Base-by-base conservation (phyloP, 2,888 invertebrate genomes). In the Malachius bipustulatus region DNA sequence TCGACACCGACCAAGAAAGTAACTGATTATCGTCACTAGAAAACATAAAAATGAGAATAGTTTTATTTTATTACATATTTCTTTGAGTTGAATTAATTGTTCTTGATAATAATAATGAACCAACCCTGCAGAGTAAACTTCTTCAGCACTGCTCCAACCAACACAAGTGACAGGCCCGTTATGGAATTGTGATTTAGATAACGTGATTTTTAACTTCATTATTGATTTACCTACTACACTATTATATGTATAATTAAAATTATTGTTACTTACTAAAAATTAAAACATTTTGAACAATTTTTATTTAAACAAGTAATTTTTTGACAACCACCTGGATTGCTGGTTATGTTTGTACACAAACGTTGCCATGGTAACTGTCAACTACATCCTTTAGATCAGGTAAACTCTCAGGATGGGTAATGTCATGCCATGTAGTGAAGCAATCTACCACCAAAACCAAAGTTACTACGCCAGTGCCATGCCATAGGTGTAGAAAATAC, bases 101-200 rank as follows among this genome's bases (percentile, higher is more conserved):
- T 24, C 6, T 6, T 24, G 13, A 37, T 38, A 14, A 30, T 26
- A n/a, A 8, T 10, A 35, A 37, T 33, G 39, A 31, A 56, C 63
- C 62, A 61, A 85, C 89, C 87, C 83, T 51, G 83, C 82, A 14
- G 91, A 89, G 64, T 82, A 88, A 31, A 93, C 80, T 62, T 96
- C 94, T 60, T 96, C 94, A 15, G 87, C 79, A 48, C 81, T 85
- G 59, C 82, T 84, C 96, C 96, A 97, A 46, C 84, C 84, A 9
- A 91, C 81, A 59, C 91, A 90, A 40, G 85, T 82, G 8, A 89
- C 81, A n/a, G 84, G 73, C 49, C 82, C 82, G 41, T 66, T 66
- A 59, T 85, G 81, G 37, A 81, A 77, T 12, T 79, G 75, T 50
- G 79, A 82, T 54, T 81, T 81, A 47, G 78, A 76, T 40, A 81